Conservation (phyloP, 2,888 invertebrate genomes). For the Gortyna flavago region DNA sequence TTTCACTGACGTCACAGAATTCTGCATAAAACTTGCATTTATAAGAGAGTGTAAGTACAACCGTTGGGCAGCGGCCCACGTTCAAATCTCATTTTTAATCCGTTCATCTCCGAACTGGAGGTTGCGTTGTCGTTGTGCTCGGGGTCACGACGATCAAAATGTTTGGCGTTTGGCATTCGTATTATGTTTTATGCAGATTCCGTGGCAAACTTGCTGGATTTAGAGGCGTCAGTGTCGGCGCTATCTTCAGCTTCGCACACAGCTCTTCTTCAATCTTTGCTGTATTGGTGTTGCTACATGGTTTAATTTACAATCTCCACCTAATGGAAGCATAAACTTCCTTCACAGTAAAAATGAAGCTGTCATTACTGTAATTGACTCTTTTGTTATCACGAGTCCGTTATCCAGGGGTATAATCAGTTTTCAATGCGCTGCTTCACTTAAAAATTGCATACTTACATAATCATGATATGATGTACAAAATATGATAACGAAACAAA, state of each 20-base stretch:
- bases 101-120: background rate
- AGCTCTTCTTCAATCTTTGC: background rate
- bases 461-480: background rate
- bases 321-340: slow-evolving; percentile 17
- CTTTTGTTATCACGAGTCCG: background rate
- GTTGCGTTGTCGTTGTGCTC: background rate
- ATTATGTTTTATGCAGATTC: background rate
- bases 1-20: background rate
- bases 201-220: background rate
- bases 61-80: background rate
- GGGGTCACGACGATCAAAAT: background rate
- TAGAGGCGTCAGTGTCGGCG: background rate
- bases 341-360: background rate
- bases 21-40: background rate
- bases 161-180: background rate
- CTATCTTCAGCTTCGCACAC: no score
- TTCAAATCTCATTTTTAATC: background rate
- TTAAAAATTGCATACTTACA: slow-evolving; percentile 7
- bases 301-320: slow-evolving; percentile 43
- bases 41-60: no score
- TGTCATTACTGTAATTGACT: background rate
- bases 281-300: background rate
- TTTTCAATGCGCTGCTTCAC: background rate
- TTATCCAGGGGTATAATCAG: background rate
- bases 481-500: background rate